These are phyloP conservation scores for Xenotilapia caudafasciata DNA, from an alignment of 2,113 vertebrate species.

Conservation along the genomic window DNA sequence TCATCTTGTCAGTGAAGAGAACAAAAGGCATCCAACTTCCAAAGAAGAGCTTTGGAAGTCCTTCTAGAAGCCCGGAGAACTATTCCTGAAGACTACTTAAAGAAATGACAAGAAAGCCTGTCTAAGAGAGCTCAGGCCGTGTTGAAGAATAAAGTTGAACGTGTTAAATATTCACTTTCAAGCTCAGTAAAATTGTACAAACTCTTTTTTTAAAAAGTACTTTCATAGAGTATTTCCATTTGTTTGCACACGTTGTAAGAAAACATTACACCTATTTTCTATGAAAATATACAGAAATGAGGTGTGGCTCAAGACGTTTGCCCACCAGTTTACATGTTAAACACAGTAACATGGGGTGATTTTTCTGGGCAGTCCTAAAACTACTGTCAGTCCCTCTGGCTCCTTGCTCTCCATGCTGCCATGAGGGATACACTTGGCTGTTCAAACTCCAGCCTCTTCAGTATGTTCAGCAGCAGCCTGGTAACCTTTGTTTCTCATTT, in stretches of 20 bases:
- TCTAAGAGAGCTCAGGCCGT: neutral
- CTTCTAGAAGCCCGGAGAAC: neutral
- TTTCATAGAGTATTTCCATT: neutral
- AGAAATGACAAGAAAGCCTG: neutral
- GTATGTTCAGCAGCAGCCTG: neutral
- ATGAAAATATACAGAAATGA: neutral
- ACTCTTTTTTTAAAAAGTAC: accelerated
- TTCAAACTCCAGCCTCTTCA: neutral
- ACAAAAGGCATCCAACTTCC: neutral
- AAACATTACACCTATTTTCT: neutral
- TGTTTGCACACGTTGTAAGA: neutral
- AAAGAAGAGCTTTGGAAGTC: neutral
- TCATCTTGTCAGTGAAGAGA: neutral
- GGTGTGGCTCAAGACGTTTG: neutral
- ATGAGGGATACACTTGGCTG: neutral
- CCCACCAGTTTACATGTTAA: neutral
- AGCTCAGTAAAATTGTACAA: neutral
- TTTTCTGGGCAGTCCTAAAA: neutral
- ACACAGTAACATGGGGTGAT: neutral
- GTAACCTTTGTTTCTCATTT: neutral
- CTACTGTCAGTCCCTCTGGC: neutral
- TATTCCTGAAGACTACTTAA: neutral
- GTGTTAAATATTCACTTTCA: neutral
- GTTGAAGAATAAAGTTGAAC: neutral
- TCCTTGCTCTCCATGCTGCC: neutral